phyloP scores from a whole-genome alignment of 2,888 invertebrate species.

The Ophraella communa region DNA sequence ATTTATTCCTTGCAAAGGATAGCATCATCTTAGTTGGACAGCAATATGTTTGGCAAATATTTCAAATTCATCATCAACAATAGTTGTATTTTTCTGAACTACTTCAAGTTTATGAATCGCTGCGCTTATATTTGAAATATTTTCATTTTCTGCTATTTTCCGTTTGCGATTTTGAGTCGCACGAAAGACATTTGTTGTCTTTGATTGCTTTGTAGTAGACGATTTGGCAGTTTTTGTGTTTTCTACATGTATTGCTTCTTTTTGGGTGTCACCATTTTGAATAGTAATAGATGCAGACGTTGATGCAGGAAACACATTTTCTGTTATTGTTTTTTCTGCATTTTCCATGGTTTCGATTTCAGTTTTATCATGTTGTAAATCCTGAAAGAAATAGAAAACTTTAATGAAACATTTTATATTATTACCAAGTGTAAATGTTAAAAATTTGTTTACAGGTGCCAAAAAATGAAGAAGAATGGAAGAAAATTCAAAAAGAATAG shows the following conservation, averaged over 20 bases:
- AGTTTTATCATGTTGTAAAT: background rate
- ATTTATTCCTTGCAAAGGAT: background rate
- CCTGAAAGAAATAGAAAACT: background rate
- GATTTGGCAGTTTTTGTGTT: constrained; percentile 28
- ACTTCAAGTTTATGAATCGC: constrained; percentile 35
- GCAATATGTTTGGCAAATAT: constrained; percentile 24
- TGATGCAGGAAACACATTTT: background rate
- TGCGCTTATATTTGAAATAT: constrained; percentile 33
- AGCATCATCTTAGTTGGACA: constrained; percentile 5
- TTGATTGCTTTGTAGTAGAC: constrained; percentile 30
- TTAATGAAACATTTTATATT: background rate
- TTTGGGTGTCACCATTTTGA: background rate
- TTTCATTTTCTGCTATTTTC: constrained; percentile 29
- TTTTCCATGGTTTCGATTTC: background rate
- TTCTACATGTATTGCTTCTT: background rate
- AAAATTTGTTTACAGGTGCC: background rate
- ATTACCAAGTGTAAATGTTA: background rate
- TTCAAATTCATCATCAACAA: constrained; percentile 25
- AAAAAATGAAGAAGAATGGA: background rate
- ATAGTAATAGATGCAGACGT: background rate
- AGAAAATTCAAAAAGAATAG: background rate
- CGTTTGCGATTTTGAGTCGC: constrained; percentile 30
- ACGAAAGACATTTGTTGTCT: constrained; percentile 27
- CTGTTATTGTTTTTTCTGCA: background rate
- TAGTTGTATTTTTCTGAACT: constrained; percentile 24